phyloP scores from a whole-genome alignment of 2,797 vertebrate genomes.

The Erithacus rubecula region DNA sequence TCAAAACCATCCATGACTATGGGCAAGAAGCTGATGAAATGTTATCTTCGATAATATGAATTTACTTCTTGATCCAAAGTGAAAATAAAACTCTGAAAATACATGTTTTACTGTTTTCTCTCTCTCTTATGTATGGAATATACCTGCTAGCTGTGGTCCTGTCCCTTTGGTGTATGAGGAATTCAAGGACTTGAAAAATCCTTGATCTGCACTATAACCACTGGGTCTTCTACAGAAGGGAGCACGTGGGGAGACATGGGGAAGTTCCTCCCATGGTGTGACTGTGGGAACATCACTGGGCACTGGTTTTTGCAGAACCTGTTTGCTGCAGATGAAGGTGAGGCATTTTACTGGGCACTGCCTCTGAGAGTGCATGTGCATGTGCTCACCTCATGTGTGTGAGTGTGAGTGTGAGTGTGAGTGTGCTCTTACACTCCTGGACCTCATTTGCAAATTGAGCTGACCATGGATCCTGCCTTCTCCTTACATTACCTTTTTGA shows the following conservation, averaged over 20 bases:
- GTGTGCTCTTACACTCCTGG: not conserved
- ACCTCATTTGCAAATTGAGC: not conserved
- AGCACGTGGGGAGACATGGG: accelerated
- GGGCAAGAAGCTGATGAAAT: not conserved
- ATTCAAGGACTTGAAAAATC: too few relatives aligned
- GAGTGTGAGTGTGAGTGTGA: too few relatives aligned
- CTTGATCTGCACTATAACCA: too few relatives aligned
- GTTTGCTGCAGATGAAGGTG: not conserved
- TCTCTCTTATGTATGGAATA: not conserved
- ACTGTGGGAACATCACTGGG: not conserved
- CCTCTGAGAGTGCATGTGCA: not conserved
- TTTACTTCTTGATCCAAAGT: not conserved
- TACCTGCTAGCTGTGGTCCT: not conserved
- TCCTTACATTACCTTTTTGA: not conserved
- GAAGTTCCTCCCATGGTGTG: not conserved
- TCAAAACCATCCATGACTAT: not conserved
- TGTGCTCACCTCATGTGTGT: not conserved
- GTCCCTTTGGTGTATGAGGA: not conserved
- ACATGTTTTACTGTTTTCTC: not conserved
- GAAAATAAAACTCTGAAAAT: not conserved
- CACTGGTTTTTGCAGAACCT: not conserved
- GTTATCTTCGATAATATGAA: not conserved
- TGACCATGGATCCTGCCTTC: not conserved
- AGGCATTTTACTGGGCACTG: not conserved
- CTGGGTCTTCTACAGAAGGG: not conserved